These are phyloP conservation scores for Myotis lucifugus DNA, from an alignment of 2,113 vertebrate genomes.

Conservation along the genomic window DNA sequence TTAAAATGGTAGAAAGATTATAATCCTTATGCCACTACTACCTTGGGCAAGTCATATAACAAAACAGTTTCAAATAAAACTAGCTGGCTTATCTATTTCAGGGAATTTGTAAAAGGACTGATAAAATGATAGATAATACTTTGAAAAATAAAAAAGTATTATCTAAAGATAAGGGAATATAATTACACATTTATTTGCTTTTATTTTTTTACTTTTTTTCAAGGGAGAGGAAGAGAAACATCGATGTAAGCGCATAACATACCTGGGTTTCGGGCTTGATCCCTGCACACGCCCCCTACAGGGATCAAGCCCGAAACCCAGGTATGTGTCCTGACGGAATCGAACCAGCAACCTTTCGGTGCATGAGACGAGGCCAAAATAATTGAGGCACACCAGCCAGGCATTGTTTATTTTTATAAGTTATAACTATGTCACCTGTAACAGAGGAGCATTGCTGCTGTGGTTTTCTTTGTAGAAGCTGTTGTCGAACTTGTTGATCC, in stretches of 20 bases:
- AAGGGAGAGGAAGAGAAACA: neutral
- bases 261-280: too few relatives aligned
- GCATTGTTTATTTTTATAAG: neutral
- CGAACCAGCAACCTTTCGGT: too few relatives aligned
- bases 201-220: neutral
- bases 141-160: slow-evolving; percentile 32
- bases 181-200: neutral
- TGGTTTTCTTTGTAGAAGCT: slow-evolving; percentile 76
- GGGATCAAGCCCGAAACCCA: neutral
- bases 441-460: slow-evolving; percentile 70
- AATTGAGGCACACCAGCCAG: neutral
- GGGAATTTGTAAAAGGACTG: neutral
- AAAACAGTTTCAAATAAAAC: slow-evolving; percentile 42
- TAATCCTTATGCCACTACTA: neutral
- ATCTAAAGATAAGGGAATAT: slow-evolving; percentile 33
- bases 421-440: slow-evolving; percentile 55
- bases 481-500: slow-evolving; percentile 89
- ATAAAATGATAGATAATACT: slow-evolving; percentile 53
- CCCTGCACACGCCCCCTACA: neutral
- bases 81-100: slow-evolving; percentile 8
- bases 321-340: neutral
- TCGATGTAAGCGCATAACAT: neutral
- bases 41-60: neutral
- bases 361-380: neutral
- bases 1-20: slow-evolving; percentile 10